A percentile compares a stretch with the other conserved stretches of the same genome.
Evolutionary conservation across 2,797 vertebrate genomes (phyloP).

Genomic region (Phoeniculus purpureus): DNA sequence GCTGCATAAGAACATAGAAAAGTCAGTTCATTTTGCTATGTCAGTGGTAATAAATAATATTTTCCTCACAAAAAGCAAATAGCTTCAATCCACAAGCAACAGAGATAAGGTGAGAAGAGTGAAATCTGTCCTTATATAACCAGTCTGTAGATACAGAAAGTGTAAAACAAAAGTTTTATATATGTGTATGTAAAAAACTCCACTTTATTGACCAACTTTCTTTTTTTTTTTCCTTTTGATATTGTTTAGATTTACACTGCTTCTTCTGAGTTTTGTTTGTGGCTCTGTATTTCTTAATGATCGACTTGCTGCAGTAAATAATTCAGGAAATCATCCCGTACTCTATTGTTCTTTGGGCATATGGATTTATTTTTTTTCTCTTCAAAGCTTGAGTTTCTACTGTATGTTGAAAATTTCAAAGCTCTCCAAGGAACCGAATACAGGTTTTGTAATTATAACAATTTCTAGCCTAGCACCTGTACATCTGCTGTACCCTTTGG

Average conservation of each 20-base stretch:
- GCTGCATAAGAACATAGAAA: neutral
- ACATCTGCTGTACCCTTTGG: slow-evolving; percentile 61
- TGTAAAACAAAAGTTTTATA: neutral
- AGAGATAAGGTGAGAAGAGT: neutral
- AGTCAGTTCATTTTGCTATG: neutral
- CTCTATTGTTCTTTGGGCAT: slow-evolving; percentile 56
- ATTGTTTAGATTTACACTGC: slow-evolving; percentile 36
- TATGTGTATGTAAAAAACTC: neutral
- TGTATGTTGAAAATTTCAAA: slow-evolving; percentile 67
- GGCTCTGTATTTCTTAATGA: slow-evolving; percentile 58
- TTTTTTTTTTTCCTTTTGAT: neutral
- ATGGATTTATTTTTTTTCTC: slow-evolving; percentile 49
- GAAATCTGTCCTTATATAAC: neutral
- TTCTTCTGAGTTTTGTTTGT: slow-evolving; percentile 36
- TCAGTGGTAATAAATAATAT: neutral
- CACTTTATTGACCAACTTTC: neutral
- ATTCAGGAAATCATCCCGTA: slow-evolving; percentile 71
- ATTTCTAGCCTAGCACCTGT: slow-evolving; percentile 69
- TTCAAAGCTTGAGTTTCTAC: slow-evolving; percentile 65
- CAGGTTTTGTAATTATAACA: slow-evolving; percentile 73
- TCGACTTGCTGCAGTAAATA: slow-evolving; percentile 69
- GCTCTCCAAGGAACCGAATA: slow-evolving; percentile 62
- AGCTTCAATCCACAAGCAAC: neutral
- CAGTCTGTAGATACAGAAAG: neutral
- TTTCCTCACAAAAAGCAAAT: neutral